phyloP scores from a whole-genome alignment of 2,797 vertebrate genomes.

The Podargus strigoides region DNA sequence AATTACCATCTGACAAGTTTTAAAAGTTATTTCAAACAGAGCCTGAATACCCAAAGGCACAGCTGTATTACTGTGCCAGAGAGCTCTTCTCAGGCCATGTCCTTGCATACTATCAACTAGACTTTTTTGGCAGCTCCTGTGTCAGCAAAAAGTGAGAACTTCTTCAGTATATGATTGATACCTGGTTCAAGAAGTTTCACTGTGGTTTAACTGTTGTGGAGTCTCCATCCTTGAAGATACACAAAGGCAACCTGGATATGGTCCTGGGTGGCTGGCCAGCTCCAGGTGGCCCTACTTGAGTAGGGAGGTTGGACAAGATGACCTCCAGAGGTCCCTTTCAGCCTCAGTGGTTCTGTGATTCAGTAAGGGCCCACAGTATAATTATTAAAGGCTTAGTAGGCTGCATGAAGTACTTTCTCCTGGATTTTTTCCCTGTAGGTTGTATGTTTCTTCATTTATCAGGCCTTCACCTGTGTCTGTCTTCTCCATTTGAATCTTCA shows the following conservation, averaged over 20 bases:
- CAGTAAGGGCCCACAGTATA: background rate
- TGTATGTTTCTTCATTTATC: background rate
- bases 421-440: background rate
- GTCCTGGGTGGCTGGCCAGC: background rate
- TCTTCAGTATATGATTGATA: background rate
- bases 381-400: background rate
- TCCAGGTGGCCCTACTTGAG: background rate
- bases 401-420: background rate
- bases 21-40: background rate
- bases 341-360: background rate
- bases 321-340: background rate
- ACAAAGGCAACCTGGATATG: background rate
- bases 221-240: background rate
- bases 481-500: background rate
- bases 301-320: background rate
- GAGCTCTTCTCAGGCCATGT: background rate
- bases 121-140: background rate
- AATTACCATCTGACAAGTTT: background rate
- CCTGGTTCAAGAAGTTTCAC: background rate
- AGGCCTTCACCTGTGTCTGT: background rate
- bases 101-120: background rate
- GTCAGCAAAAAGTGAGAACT: background rate
- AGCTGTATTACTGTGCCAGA: background rate
- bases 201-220: rapidly evolving
- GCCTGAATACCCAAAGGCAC: background rate